Evolutionary conservation across 2,797 vertebrate species (phyloP).

Genomic region (Mormyrops boulengeri): DNA sequence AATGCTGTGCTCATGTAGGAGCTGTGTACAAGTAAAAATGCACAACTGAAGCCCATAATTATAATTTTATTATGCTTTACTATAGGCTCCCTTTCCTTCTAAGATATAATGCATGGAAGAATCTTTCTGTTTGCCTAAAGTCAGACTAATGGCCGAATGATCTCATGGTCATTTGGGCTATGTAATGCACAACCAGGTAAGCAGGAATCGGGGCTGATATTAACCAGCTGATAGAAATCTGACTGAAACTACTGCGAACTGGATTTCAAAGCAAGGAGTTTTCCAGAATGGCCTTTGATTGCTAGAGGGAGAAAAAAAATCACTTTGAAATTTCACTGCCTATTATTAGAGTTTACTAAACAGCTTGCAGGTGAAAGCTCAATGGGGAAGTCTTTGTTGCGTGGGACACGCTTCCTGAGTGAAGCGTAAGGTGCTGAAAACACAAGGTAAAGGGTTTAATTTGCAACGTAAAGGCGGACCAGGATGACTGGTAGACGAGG

Average conservation of each 20-base stretch:
- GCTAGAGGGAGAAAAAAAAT: constrained; percentile 23
- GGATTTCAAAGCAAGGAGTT: constrained; percentile 24
- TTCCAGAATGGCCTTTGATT: constrained; percentile 35
- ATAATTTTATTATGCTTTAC: neutral
- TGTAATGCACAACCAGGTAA: constrained; percentile 37
- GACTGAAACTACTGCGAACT: constrained; percentile 38
- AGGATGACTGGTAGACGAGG: constrained; percentile 28
- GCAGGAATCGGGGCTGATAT: constrained; percentile 45
- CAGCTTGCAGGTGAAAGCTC: constrained; percentile 32
- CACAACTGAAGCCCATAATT: neutral
- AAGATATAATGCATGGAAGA: neutral
- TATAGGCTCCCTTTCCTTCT: neutral
- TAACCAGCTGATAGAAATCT: constrained; percentile 43
- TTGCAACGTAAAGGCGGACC: constrained; percentile 28
- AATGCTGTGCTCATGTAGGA: neutral
- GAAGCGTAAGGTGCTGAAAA: constrained; percentile 19
- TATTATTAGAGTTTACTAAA: constrained; percentile 26
- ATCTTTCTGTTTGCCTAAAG: neutral
- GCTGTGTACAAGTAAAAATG: neutral
- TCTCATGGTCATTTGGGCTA: constrained; percentile 1
- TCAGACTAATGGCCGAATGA: neutral
- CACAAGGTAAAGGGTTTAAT: constrained; percentile 25
- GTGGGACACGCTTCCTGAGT: constrained; percentile 11
- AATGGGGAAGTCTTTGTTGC: constrained; percentile 21
- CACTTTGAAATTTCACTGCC: constrained; percentile 19